Base-by-base conservation (phyloP, 2,888 invertebrate genomes). In the Amiota communis region DNA sequence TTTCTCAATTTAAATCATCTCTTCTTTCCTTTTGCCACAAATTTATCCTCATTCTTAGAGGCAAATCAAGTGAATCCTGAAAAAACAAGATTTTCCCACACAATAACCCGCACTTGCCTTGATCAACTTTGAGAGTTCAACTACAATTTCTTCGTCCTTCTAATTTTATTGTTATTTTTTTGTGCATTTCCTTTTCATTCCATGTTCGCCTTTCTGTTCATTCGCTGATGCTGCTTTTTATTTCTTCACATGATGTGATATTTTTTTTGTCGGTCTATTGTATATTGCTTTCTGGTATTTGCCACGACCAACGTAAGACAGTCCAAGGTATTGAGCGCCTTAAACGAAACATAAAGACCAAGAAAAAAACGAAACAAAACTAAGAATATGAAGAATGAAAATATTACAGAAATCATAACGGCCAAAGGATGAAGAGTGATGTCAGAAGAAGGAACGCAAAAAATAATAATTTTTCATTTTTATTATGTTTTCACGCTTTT, bases 141-240 rank as follows among this genome's bases (percentile, higher is more conserved):
- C 36, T 36, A 36, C 36, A 36, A 36, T 6, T 0, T 36, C 36
- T 36, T 36, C 36, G 36, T 36, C 36, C 36, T 36, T 36, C 36
- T 36, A 6, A 36, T 67, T 56, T 57, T 51, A 57, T 57, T 64
- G n/a, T 20, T 56, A 13, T 51, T 51, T 72, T n/a, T 15, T 65
- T 48, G 48, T 68, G 46, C 53, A 61, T 71, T 63, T 47, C 36
- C 36, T 36, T 36, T 36, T 17, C 53, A 51, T n/a, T 15, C 59
- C 59, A 4, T 59, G 15, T 20, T 11, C 59, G 20, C 20, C n/a
- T 70, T 57, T 72, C 47, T 49, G 71, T 36, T 36, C 48, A 73
- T 80, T 83, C 80, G 76, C 78, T 77, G 78, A 53, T 81, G 82
- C 79, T 84, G 84, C 84, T 84, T 83, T 83, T 84, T 84, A 84